Conservation (phyloP, 2,797 vertebrate genomes). For the Apogon talboti region DNA sequence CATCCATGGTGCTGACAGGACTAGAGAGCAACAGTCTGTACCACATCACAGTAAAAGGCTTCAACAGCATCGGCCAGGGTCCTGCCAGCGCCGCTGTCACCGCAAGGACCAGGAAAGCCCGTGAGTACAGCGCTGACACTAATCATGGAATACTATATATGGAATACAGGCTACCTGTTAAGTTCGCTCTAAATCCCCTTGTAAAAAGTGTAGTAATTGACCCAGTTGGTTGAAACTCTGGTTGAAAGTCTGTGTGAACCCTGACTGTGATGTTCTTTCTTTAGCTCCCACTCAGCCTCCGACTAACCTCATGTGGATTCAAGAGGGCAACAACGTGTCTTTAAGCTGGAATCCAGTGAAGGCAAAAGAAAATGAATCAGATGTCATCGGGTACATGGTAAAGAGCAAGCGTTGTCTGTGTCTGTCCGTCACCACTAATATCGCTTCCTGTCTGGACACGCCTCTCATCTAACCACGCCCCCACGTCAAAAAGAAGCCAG, state of each 20-base stretch:
- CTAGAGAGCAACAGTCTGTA: conserved; percentile 93
- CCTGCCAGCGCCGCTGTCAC: conserved; percentile 86
- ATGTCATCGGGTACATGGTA: conserved; percentile 98
- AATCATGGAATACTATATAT: conserved; percentile 52
- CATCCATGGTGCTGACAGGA: conserved; percentile 88
- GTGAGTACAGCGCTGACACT: conserved; percentile 83
- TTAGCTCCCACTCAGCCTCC: conserved; percentile 93
- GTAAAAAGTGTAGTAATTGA: conserved; percentile 56
- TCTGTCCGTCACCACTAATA: too few species aligned
- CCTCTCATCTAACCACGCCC: too few species aligned
- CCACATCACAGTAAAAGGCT: conserved; percentile 91
- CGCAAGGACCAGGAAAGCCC: conserved; percentile 90
- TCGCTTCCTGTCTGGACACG: too few species aligned
- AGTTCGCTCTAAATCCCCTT: conserved; percentile 38
- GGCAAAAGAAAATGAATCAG: conserved; percentile 93
- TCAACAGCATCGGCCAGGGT: conserved; percentile 94
- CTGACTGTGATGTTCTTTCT: conserved; percentile 22
- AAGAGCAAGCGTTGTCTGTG: too few species aligned
- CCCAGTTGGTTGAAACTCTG: conserved; percentile 59
- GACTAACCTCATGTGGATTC: conserved; percentile 92
- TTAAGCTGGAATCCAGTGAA: conserved; percentile 94
- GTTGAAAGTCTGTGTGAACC: conserved; percentile 28
- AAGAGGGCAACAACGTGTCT: conserved; percentile 94
- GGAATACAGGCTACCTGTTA: conserved; percentile 55
- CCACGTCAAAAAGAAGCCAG: too few species aligned